A percentile compares a stretch with the other conserved stretches of the same genome.
Conservation (phyloP, 2,888 invertebrate genomes). For the Laspeyria flexula region DNA sequence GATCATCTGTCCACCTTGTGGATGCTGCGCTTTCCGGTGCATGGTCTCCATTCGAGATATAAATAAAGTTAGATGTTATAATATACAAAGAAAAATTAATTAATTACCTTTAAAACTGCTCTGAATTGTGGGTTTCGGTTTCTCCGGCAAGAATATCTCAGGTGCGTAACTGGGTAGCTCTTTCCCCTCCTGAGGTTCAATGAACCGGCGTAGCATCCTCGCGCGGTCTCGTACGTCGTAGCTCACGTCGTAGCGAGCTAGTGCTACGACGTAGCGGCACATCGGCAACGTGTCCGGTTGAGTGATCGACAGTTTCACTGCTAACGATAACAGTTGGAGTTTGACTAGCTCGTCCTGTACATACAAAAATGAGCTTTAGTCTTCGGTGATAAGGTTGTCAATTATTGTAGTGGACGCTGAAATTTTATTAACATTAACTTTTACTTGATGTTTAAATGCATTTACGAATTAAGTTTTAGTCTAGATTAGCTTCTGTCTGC, state of each 20-base stretch:
- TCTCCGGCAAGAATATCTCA: slow-evolving; percentile 95
- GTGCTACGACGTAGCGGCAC: slow-evolving; percentile 96
- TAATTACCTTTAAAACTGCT: slow-evolving; percentile 92
- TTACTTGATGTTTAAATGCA: too few relatives aligned
- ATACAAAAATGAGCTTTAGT: too few relatives aligned
- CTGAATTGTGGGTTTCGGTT: slow-evolving; percentile 96
- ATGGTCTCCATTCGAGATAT: too few relatives aligned
- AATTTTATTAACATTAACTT: too few relatives aligned
- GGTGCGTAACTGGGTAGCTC: slow-evolving; percentile 89
- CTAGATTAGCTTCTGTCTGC: too few relatives aligned
- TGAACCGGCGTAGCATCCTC: slow-evolving; percentile 91
- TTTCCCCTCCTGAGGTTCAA: slow-evolving; percentile 54
- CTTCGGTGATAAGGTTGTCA: too few relatives aligned
- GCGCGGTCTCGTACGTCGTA: slow-evolving; percentile 99
- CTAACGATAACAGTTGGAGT: slow-evolving; percentile 97
- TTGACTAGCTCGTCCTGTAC: slow-evolving; percentile 96
- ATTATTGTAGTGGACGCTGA: too few relatives aligned
- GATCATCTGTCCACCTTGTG: too few relatives aligned
- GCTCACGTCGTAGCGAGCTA: slow-evolving; percentile 98
- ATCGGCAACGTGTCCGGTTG: slow-evolving; percentile 94
- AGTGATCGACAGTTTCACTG: slow-evolving; percentile 96
- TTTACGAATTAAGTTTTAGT: too few relatives aligned
- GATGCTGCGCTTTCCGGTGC: too few relatives aligned
- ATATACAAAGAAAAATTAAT: neutral
- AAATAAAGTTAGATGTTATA: too few relatives aligned